Base-by-base conservation (phyloP, 37 sponge, comb jelly and placozoan genomes). In the Chondrosia reniformis region DNA sequence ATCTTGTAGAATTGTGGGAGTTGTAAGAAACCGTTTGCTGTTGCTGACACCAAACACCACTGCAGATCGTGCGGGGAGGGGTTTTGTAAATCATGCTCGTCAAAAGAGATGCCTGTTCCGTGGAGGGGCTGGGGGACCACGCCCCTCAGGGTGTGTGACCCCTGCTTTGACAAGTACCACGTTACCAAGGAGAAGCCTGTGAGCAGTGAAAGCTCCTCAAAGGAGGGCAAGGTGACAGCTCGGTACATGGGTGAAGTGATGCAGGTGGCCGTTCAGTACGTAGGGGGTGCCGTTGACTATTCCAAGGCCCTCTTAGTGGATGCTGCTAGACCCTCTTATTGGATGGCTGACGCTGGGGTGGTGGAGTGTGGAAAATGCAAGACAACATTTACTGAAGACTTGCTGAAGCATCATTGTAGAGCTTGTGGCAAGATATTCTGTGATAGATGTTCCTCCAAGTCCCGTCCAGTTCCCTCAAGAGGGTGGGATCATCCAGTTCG, bases 401-500 rank as follows among this genome's bases (percentile, higher is more conserved):
- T 71, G 38, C 8, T 49, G 52, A 87, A 85, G 79, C 97, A 96
- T 58, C 97, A 96, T 73, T 96, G 97, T 41, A 69, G 97, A 33
- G 81, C 84, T 1, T 96, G 97, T 74, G 97, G 97, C 0, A 81
- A 88, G 71, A 93, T 94, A 2, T 87, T 96, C 78, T 96, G 97
- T 83, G 91, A 89, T 15, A 45, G 54, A 7, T 96, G 97, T 76
- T 89, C 97, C 42, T 21, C 59, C 12, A 72, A 82, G 22, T 63
- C 37, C 46, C 12, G 7, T 13, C 55, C 86, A 19, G 92, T 94
- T 3, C 95, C 95, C n/a, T 79, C 76, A 34, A 78, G 89, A 75
- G 97, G 97, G n/a, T 96, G 97, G 97, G 86, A 87, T 67, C 67
- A 87, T 72, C 91, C 91, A 0, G 93, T 93, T 19, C 81, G 97